Percentiles rank a stretch among this genome's conserved stretches.
These are phyloP conservation scores for Eretmochelys imbricata DNA, from an alignment of 2,113 vertebrate species.

Conservation along the genomic window DNA sequence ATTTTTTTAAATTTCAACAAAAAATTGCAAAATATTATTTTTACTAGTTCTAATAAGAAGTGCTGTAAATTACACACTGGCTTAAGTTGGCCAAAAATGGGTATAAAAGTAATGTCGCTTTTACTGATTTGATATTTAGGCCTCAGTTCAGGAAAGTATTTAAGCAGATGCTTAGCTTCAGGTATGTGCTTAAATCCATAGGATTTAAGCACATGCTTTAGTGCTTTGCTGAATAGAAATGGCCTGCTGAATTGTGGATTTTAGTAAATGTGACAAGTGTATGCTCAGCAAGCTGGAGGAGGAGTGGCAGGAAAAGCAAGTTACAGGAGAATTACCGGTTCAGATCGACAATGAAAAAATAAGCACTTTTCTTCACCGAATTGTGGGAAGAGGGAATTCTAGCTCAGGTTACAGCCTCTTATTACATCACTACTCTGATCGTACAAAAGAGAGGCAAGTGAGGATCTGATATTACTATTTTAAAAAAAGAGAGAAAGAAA, in stretches of 20 bases:
- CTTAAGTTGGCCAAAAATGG: background rate
- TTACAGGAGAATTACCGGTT: background rate
- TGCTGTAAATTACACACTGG: background rate
- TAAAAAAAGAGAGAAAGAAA: background rate
- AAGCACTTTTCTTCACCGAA: background rate
- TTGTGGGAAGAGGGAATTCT: background rate
- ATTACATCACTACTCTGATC: background rate
- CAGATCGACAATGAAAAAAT: background rate
- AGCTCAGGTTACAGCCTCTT: background rate
- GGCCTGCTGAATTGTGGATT: slow-evolving; percentile 49
- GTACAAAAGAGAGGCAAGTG: background rate
- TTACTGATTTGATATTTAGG: background rate
- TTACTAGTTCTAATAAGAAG: background rate
- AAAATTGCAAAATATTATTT: background rate
- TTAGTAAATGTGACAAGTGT: slow-evolving; percentile 13
- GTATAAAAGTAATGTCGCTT: background rate
- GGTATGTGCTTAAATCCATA: background rate
- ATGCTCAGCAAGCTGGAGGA: background rate
- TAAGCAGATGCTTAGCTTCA: slow-evolving; percentile 29
- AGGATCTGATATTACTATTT: background rate
- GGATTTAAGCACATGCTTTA: slow-evolving; percentile 9
- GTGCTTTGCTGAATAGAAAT: slow-evolving; percentile 42
- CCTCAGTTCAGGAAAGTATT: slow-evolving; percentile 21
- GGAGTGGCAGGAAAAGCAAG: slow-evolving; percentile 18
- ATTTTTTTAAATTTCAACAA: background rate